phyloP scores from a whole-genome alignment of 2,888 invertebrate genomes.

The Oscheius onirici region DNA sequence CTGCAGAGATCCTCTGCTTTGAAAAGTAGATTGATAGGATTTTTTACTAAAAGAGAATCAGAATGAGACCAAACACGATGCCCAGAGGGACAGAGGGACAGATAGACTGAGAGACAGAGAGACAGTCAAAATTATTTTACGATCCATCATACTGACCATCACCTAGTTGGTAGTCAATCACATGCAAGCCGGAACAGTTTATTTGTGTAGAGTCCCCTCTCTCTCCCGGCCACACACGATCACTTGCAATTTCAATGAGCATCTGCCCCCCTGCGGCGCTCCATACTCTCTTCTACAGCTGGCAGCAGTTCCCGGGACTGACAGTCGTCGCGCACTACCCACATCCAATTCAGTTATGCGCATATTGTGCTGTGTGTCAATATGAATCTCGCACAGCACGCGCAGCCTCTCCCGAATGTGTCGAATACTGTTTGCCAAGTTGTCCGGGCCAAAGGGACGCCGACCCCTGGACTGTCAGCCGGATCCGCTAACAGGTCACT shows the following conservation, averaged over 20 bases:
- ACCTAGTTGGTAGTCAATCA: no score
- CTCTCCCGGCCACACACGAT: not conserved
- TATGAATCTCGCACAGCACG: constrained; percentile 26
- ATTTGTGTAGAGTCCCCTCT: not conserved
- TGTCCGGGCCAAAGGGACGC: not conserved
- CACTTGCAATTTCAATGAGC: constrained; percentile 8
- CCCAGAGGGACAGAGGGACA: no score
- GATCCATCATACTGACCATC: no score
- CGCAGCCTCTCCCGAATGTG: constrained; percentile 20
- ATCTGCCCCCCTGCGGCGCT: not conserved
- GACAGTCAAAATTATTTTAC: no score
- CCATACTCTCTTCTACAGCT: not conserved
- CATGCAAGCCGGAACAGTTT: no score
- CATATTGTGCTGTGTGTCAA: constrained; percentile 28
- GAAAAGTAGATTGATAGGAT: no score
- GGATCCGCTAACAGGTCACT: not conserved
- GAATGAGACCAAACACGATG: no score
- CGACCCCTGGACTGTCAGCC: not conserved
- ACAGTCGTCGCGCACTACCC: not conserved
- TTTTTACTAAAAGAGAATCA: no score
- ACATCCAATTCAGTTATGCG: constrained; percentile 25
- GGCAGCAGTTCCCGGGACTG: not conserved
- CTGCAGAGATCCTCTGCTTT: no score
- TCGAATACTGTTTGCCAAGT: constrained; percentile 25
- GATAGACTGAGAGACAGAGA: no score